These are phyloP conservation scores for Achatina immaculata DNA, from an alignment of 1,140 invertebrate genomes.

Conservation along the genomic window DNA sequence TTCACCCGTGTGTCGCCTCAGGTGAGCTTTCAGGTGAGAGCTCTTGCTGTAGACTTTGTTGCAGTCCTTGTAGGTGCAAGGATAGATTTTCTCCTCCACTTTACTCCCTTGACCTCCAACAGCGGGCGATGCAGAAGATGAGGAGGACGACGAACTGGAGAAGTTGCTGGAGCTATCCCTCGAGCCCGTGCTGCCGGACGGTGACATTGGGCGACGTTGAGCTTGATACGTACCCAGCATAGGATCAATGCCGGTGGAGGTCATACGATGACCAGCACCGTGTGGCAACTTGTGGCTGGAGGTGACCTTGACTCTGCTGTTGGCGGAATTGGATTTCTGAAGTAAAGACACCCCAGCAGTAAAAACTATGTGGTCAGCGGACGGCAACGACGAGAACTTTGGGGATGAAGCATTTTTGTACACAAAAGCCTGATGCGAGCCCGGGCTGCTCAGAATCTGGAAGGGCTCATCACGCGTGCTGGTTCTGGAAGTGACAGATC, in stretches of 20 bases:
- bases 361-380: not conserved
- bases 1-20: conserved; percentile 92
- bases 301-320: conserved; percentile 8
- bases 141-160: conserved; percentile 12
- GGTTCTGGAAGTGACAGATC: not conserved
- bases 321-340: conserved; percentile 7
- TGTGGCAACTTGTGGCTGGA: conserved; percentile 13
- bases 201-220: not conserved
- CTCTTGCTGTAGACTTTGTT: conserved; percentile 90
- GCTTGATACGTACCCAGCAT: conserved; percentile 31
- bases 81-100: conserved; percentile 74
- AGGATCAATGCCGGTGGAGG: conserved; percentile 25
- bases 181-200: not conserved
- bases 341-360: not conserved
- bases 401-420: conserved; percentile 1
- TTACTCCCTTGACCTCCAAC: conserved; percentile 29
- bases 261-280: conserved; percentile 30
- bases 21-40: conserved; percentile 90
- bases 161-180: not conserved
- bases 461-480: not conserved
- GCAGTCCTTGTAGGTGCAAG: conserved; percentile 77
- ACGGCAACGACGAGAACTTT: not conserved
- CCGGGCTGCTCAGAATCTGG: not conserved
- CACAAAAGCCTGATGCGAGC: not conserved
- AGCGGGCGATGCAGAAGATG: conserved; percentile 9